These are phyloP conservation scores for Auanema sp. DNA, from an alignment of 2,888 invertebrate genomes.

Conservation along the genomic window DNA sequence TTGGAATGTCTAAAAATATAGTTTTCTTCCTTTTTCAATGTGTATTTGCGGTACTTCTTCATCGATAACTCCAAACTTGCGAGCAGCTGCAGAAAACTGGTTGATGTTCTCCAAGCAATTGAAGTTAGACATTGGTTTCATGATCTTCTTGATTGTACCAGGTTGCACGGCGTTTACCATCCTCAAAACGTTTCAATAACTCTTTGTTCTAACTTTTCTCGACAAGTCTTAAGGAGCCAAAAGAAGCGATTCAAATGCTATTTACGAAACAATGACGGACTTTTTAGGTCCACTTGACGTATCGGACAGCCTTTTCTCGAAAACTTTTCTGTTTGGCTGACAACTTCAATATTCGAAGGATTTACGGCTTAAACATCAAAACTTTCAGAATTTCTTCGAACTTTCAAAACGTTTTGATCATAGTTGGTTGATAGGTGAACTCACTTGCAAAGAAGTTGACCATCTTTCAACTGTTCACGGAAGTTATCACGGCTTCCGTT, in stretches of 20 bases:
- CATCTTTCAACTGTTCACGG: conserved; percentile 84
- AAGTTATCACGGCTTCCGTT: conserved; percentile 90
- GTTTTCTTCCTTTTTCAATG: not conserved
- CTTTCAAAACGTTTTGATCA: no score
- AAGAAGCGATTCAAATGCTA: no score
- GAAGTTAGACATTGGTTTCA: conserved; percentile 86
- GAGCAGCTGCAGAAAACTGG: conserved; percentile 83
- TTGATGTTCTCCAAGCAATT: conserved; percentile 99
- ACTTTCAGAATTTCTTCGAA: not conserved
- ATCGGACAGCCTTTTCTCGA: no score
- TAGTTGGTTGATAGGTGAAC: conserved; percentile 14
- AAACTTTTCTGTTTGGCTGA: no score
- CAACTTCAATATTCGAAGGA: no score
- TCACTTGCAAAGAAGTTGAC: conserved; percentile 85
- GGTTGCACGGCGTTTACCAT: conserved; percentile 83
- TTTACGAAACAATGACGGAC: no score
- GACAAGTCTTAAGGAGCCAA: not conserved
- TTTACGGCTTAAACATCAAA: no score
- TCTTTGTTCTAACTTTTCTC: not conserved
- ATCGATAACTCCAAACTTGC: conserved; percentile 81
- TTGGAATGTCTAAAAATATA: conserved; percentile 76
- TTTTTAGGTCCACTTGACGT: no score
- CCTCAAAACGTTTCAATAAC: conserved; percentile 69
- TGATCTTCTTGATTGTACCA: conserved; percentile 86
- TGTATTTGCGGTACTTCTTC: conserved; percentile 68